These are phyloP conservation scores for Pogonognathellus flavescens DNA, from an alignment of 1,140 invertebrate species.

Conservation along the genomic window DNA sequence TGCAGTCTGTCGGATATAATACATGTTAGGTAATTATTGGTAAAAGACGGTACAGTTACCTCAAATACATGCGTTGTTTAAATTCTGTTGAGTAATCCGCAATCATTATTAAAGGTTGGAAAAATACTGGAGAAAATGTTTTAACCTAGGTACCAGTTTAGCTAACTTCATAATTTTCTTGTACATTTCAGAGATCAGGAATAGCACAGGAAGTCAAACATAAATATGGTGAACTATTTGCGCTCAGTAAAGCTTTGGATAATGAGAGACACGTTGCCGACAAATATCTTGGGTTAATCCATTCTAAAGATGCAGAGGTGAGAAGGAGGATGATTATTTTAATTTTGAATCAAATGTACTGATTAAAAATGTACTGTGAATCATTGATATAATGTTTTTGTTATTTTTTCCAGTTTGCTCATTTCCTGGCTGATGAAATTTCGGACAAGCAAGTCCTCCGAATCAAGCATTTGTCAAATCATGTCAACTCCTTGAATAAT, in stretches of 20 bases:
- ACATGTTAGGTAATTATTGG: no score
- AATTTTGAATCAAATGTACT: no score
- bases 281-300: background rate
- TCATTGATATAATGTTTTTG: no score
- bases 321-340: background rate
- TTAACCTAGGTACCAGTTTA: no score
- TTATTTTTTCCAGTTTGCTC: conserved; percentile 57
- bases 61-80: no score
- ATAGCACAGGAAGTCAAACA: background rate
- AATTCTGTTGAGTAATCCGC: no score
- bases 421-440: conserved; percentile 58
- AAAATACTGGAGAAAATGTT: no score
- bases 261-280: background rate
- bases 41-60: no score
- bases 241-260: background rate
- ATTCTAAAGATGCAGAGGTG: background rate
- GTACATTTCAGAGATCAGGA: background rate
- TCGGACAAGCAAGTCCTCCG: conserved; percentile 22
- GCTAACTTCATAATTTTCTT: no score
- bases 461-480: conserved; percentile 53
- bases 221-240: background rate
- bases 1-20: no score
- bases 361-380: no score
- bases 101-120: no score
- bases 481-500: conserved; percentile 52